Evolutionary conservation across 2,888 invertebrate genomes (phyloP), one percentile per base, ranked within the genome.

Genomic region (Caenorhabditis sulstoni): DNA sequence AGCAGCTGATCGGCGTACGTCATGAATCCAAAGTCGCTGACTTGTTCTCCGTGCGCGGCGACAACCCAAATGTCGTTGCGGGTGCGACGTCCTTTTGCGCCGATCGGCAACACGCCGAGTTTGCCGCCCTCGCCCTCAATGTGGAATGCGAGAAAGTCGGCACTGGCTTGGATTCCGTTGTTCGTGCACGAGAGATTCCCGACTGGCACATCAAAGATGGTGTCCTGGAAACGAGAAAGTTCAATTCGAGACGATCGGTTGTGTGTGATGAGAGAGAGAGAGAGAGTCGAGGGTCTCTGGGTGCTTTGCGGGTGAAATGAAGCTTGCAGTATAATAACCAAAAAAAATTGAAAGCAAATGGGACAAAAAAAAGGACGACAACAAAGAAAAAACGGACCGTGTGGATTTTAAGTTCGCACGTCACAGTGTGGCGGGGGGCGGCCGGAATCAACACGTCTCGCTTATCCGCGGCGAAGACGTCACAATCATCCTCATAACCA

Each of bases 111-210:
- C 23, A 96, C 94, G 0, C 96, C 96, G 88, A 97, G 93, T 92
- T 95, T 95, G 1, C 96, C 95, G 35, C 96, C 95, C 86, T 94
- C 94, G 90, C 95, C 95, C 91, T 97, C 96, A 92, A 95, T 95
- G 91, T 96, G 96, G 90, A 97, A 97, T 16, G 96, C 96, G 94
- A 96, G 95, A 90, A 96, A 96, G 11, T 94, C 94, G 16, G 95
- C 95, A 8, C 96, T 96, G 23, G 96, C 95, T 89, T 95, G 94
- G 89, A 97, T 96, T 91, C 96, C 96, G 91, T 96, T 96, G 75
- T 97, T 96, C 92, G 95, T 96, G 18, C 96, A 96, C 91, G 95
- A 95, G 91, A 96, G 95, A 39, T 95, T 95, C 35, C 96, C 96
- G 75, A 96, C 95, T 88, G 94, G 94, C 86, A 97, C 93, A 91